A percentile compares a stretch with the other conserved stretches of the same genome.
phyloP scores from a whole-genome alignment of 1,140 invertebrate genomes.

The Trissolcus basalis region DNA sequence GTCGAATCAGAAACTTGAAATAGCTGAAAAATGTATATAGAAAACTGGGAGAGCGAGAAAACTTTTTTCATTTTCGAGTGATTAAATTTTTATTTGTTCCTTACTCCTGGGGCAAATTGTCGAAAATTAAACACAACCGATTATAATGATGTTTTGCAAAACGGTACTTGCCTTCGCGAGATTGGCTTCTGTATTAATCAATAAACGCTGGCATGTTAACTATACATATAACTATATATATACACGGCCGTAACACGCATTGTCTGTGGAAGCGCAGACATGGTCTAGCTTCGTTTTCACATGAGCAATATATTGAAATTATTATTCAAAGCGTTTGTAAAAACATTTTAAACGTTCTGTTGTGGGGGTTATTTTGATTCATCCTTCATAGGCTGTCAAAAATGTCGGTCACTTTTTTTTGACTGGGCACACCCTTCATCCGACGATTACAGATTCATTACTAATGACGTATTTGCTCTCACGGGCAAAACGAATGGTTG shows the following conservation, averaged over 20 bases:
- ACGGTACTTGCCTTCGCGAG: conserved; percentile 34
- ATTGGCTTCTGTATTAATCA: conserved; percentile 67
- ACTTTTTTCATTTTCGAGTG: background rate
- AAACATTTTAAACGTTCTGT: no score
- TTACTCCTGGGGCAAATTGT: conserved; percentile 4
- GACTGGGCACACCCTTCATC: conserved; percentile 7
- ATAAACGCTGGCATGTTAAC: conserved; percentile 70
- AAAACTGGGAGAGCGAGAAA: no score
- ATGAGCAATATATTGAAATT: conserved; percentile 21
- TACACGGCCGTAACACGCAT: conserved; percentile 60
- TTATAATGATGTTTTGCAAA: conserved; percentile 45
- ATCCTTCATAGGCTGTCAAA: conserved; percentile 1
- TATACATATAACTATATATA: conserved; percentile 39
- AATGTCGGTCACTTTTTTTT: conserved; percentile 30
- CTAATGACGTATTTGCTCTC: no score
- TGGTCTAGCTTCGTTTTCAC: conserved; percentile 21
- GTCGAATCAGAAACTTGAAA: no score
- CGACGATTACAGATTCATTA: no score
- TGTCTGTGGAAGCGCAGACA: conserved; percentile 65
- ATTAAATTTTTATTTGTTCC: conserved; percentile 24
- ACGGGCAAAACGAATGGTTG: conserved; percentile 7
- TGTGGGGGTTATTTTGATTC: no score
- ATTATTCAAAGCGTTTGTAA: no score
- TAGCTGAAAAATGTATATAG: no score
- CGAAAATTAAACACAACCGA: conserved; percentile 32